Base-by-base conservation (phyloP, 1,140 invertebrate genomes). In the Watersipora subatra region DNA sequence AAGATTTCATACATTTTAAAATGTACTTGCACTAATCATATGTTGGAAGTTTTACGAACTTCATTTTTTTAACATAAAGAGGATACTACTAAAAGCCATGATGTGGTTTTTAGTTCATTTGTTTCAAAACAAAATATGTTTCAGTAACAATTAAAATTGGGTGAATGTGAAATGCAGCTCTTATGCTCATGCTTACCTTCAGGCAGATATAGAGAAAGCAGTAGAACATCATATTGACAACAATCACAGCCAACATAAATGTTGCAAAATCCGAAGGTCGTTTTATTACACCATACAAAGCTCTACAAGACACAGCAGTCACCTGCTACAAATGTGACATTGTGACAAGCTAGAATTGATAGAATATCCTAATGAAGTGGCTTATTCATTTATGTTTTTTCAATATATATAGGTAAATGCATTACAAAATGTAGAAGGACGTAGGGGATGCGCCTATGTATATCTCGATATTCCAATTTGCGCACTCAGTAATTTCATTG, bases 141-240 rank as follows among this genome's bases (percentile, higher is more conserved):
- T 12, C n/a, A 46, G 34, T 46, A n/a, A 46, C n/a, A n/a, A n/a
- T n/a, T n/a, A n/a, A n/a, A n/a, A n/a, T n/a, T n/a, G n/a, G n/a
- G n/a, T n/a, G n/a, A n/a, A n/a, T n/a, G n/a, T n/a, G n/a, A n/a
- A n/a, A n/a, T n/a, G n/a, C n/a, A n/a, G n/a, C n/a, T n/a, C n/a
- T n/a, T n/a, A n/a, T n/a, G n/a, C n/a, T n/a, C n/a, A n/a, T n/a
- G n/a, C 75, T 76, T 81, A 89, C 87, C 84, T 94, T 94, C 87
- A 92, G 91, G 1, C 87, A 73, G 62, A 93, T 88, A 73, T 94
- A 94, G 75, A 91, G 92, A 46, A 85, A 77, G 22, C 86, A 86
- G 76, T 93, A 93, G 1, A 93, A 77, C 25, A 91, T 81, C 29
- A 92, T 84, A 80, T 94, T 94, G 1, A 86, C 84, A 82, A 93